These are phyloP conservation scores for Sapajus apella DNA, from an alignment of 2,113 vertebrate species.

Conservation along the genomic window DNA sequence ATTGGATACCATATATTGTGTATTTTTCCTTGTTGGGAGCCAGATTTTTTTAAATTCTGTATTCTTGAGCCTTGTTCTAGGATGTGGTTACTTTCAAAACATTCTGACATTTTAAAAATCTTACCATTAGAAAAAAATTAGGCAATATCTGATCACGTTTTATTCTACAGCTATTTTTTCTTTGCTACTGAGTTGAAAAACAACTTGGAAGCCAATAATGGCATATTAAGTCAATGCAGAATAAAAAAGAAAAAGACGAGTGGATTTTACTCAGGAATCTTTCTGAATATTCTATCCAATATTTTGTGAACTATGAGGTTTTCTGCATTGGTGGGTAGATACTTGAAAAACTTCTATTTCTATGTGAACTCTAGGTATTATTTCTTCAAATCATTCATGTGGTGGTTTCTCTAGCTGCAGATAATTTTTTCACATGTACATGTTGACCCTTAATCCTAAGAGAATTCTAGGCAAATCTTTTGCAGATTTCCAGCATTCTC, in stretches of 20 bases:
- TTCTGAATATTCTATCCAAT: neutral
- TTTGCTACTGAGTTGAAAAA: no score
- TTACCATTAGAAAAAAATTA: neutral
- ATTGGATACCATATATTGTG: neutral
- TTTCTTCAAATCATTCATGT: neutral
- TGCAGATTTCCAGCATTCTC: neutral
- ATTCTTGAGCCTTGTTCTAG: neutral
- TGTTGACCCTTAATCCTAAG: neutral
- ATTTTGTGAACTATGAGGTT: neutral
- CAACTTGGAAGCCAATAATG: no score
- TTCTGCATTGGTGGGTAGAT: accelerated
- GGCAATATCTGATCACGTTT: neutral
- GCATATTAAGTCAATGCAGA: no score
- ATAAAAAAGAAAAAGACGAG: no score
- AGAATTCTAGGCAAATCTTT: neutral
- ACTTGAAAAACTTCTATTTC: accelerated
- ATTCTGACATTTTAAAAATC: neutral
- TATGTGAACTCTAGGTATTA: neutral
- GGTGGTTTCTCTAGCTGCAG: no score
- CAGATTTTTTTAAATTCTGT: neutral
- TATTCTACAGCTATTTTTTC: neutral
- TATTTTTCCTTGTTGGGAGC: neutral
- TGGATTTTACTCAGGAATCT: neutral
- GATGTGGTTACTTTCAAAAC: neutral
- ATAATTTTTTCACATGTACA: no score